Evolutionary conservation across 2,888 invertebrate genomes (phyloP).

Genomic region (Pyrrhia umbra): DNA sequence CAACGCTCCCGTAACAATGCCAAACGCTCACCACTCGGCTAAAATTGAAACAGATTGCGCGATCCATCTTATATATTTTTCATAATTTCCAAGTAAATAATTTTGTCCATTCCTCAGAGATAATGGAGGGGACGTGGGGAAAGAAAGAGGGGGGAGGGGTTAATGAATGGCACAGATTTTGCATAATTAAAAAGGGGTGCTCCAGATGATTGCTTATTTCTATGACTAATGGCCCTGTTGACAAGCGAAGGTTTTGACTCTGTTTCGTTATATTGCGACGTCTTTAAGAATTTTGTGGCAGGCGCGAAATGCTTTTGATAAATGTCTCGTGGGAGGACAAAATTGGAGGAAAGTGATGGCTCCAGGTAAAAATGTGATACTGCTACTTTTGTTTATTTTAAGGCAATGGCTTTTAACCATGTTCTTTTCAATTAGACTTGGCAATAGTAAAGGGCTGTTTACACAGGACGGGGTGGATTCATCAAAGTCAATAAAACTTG

Average conservation of each 20-base stretch:
- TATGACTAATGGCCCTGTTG: constrained; percentile 81
- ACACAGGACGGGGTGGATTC: not conserved
- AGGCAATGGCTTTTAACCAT: not conserved
- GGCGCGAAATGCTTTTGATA: constrained; percentile 53
- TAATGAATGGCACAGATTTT: constrained; percentile 87
- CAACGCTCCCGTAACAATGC: constrained; percentile 61
- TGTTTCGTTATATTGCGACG: constrained; percentile 54
- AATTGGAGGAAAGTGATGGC: constrained; percentile 12
- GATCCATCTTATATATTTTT: constrained; percentile 82
- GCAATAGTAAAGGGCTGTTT: not conserved
- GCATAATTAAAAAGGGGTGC: constrained; percentile 88
- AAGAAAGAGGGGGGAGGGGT: constrained; percentile 43
- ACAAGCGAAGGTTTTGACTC: constrained; percentile 63
- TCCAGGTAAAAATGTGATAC: not conserved
- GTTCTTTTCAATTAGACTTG: not conserved
- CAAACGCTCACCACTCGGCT: constrained; percentile 61
- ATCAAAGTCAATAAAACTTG: no score
- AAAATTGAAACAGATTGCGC: constrained; percentile 80
- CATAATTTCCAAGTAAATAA: constrained; percentile 85
- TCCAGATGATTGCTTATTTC: constrained; percentile 84
- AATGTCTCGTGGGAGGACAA: constrained; percentile 50
- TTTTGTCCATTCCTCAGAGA: constrained; percentile 76
- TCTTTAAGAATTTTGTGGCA: constrained; percentile 52
- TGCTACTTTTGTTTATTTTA: not conserved
- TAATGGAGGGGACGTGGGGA: constrained; percentile 61